Conservation (phyloP, 2,888 invertebrate species). For the Cephus rjabovi region DNA sequence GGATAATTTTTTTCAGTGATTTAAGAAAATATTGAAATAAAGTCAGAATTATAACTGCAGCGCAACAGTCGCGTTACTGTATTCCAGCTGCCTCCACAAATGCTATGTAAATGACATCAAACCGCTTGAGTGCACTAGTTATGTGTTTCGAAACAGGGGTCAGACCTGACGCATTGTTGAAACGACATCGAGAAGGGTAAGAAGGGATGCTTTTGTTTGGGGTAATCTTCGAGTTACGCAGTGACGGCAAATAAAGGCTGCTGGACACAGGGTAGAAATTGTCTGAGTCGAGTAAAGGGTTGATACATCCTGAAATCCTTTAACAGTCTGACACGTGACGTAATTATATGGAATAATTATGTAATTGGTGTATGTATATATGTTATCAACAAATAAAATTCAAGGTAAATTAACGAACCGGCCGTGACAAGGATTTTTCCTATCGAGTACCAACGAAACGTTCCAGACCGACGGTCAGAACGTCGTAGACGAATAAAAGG, state of each 20-base stretch:
- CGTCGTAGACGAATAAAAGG: background rate
- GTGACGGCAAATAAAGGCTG: background rate
- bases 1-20: background rate
- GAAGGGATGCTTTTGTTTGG: background rate
- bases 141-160: background rate
- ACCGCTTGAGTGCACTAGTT: background rate
- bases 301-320: background rate
- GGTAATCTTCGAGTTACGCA: background rate
- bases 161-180: background rate
- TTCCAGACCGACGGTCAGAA: background rate
- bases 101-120: background rate
- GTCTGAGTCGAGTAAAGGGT: background rate
- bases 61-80: background rate
- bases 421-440: background rate
- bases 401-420: background rate
- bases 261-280: background rate
- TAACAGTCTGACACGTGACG: background rate
- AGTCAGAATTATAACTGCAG: background rate
- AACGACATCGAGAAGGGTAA: background rate
- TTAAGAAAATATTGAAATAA: background rate
- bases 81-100: constrained; percentile 14
- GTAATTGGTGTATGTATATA: background rate
- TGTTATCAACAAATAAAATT: too few relatives aligned
- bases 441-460: background rate
- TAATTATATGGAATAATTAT: background rate